Evolutionary conservation across 2,888 invertebrate genomes (phyloP), one percentile per base, ranked within the genome.

Genomic region (Chalcis sispes): DNA sequence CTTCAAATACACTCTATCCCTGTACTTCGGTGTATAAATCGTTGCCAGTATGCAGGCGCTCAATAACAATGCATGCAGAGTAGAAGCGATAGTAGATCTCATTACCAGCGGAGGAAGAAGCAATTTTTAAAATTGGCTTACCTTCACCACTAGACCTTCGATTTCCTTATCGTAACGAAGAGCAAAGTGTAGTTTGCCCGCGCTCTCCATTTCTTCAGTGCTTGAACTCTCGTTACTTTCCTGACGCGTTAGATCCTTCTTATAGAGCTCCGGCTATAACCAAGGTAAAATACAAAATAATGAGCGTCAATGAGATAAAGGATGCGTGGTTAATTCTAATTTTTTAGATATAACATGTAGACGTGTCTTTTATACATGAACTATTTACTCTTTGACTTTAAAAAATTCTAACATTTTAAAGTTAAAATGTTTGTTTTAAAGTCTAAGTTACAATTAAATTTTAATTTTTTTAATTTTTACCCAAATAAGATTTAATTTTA

Each of bases 131-230:
- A n/a, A 62, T 52, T 29, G 2, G 81, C 89, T 88, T 85, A 96
- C 94, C 91, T 94, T 94, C 1, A 95, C 94, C 54, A 95, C 92
- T 1, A 96, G 91, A 5, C 94, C 94, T 82, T 95, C 94, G 25
- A 95, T 93, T 82, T 95, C 95, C 80, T 93, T 93, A 83, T 95
- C 95, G 87, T 95, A 96, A 71, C 93, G 91, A 13, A 96, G 90
- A 1, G 95, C 93, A 86, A 96, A 96, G 84, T 94, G 94, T 64
- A 96, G 90, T 85, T 95, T 95, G 10, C 96, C 96, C 74, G 93
- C 93, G 84, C 93, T 94, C 82, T 94, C 94, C 89, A 93, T 90
- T 78, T 94, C 94, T 1, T 92, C 92, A 20, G 90, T 90, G 70
- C 91, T 91, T 48, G 91, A 90, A 83, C 93, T 94, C 81, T 94